Evolutionary conservation across 1,140 invertebrate genomes (phyloP).

Genomic region (Ephestia elutella): DNA sequence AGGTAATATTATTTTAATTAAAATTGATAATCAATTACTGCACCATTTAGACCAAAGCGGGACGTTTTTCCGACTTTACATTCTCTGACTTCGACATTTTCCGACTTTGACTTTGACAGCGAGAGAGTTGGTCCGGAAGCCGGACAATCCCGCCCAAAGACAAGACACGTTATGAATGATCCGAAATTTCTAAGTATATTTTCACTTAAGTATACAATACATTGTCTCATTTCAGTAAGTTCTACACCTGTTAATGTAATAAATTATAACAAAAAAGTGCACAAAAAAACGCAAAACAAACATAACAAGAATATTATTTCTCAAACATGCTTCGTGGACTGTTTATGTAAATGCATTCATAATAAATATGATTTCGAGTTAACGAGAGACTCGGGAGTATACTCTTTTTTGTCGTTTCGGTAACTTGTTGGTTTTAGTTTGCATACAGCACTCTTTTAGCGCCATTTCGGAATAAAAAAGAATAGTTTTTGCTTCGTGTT

Average conservation of each 20-base stretch:
- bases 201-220: no score
- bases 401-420: neutral
- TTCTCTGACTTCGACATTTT: no score
- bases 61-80: no score
- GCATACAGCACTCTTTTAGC: neutral
- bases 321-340: slow-evolving; percentile 46
- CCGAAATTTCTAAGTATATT: no score
- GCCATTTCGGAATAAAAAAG: slow-evolving; percentile 3
- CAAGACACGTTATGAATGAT: no score
- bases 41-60: no score
- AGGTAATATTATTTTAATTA: no score
- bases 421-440: slow-evolving; percentile 15
- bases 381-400: slow-evolving; percentile 38
- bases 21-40: no score
- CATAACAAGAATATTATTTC: slow-evolving; percentile 22
- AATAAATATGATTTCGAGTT: slow-evolving; percentile 66
- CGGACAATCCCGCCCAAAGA: no score
- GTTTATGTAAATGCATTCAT: slow-evolving; percentile 67
- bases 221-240: neutral
- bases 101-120: no score
- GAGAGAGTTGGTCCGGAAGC: no score
- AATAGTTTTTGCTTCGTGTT: no score
- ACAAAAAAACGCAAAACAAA: slow-evolving; percentile 26
- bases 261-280: neutral
- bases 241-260: neutral